Evolutionary conservation across 2,888 invertebrate genomes (phyloP), one percentile per base, ranked within the genome.

Genomic region (Blastobasis lacticolella): DNA sequence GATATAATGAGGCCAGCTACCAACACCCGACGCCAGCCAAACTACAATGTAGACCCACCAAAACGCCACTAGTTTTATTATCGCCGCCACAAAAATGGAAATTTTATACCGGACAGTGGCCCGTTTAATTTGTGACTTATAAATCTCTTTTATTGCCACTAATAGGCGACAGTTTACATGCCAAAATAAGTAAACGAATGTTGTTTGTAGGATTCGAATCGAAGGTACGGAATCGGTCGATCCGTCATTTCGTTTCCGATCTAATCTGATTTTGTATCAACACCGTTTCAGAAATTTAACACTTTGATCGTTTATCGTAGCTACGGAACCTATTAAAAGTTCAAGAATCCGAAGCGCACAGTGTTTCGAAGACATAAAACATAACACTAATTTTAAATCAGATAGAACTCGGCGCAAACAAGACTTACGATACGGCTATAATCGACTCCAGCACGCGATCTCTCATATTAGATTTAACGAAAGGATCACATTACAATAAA

Each of bases 1-100:
- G 57, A 76, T 75, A 77, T 85, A 86, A 86, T 83, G 83, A 86
- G 81, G 44, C 10, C 41, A 60, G 74, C 80, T 78, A 80, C 81
- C 75, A 75, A 62, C 77, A 46, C 9, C 44, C 51, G 46, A 46
- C 54, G 51, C 38, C 52, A 45, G 41, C 38, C 44, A 49, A 52
- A 54, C 52, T 49, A 49, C 45, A 47, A 45, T 48, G 50, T 54
- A 41, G 52, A 49, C 49, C 41, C 48, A 51, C 51, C 42, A 49
- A 49, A 54, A 49, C 43, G 46, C 9, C 23, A 37, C 10, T 49
- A 49, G 10, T 43, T 43, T 49, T 43, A 23, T 23, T 23, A 23
- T 23, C 2, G 23, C 23, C 23, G 23, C 23, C 23, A 23, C 23
- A 23, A 23, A 23, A 23, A 23, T 23, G 23, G 23, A 23, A 23